Base-by-base conservation (phyloP, 1,140 invertebrate species). In the Drosophila ohnishii region DNA sequence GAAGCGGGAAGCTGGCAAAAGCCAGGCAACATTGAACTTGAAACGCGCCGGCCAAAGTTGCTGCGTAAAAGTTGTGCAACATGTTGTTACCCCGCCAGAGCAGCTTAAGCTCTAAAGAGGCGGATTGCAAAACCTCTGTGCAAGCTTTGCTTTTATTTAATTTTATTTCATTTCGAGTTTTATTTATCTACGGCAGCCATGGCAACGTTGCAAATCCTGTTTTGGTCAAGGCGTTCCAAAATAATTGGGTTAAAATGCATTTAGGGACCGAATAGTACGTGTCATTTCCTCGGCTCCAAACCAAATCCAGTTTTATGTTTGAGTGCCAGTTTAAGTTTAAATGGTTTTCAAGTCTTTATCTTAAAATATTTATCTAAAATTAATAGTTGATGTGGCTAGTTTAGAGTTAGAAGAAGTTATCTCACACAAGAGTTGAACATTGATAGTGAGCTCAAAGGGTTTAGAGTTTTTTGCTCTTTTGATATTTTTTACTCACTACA, bases 1-100 rank as follows among this genome's bases (percentile, higher is more conserved):
- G 83, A 85, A 85, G 59, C 45, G 34, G 22, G 28, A 51, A 71
- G 48, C 48, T 65, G 82, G 79, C n/a, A 83, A 83, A 83, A 65
- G 48, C 63, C 65, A 67, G 45, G 16, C 82, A 86, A 64, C 84
- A 87, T 86, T 86, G 83, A 86, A 86, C 83, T 82, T 82, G 79
- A 81, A 76, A 63, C 32, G 71, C 37, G 56, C 69, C 35, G 60
- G 67, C 56, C 44, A 76, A 64, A 74, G 42, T 58, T 14, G 48
- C 71, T 70, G 75, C 45, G 74, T 65, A 75, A 70, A 78, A 62
- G 80, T 86, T 86, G 76, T 66, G 76, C 79, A 86, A 86, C 72
- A 79, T 16, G 76, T 73, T 71, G 65, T 19, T 42, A 28, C 22
- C 55, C 44, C 7, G 30, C 30, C 30, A 28, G 25, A 32, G 30